Base-by-base conservation (phyloP, 2,888 invertebrate genomes). In the Cerceris ruficornis region DNA sequence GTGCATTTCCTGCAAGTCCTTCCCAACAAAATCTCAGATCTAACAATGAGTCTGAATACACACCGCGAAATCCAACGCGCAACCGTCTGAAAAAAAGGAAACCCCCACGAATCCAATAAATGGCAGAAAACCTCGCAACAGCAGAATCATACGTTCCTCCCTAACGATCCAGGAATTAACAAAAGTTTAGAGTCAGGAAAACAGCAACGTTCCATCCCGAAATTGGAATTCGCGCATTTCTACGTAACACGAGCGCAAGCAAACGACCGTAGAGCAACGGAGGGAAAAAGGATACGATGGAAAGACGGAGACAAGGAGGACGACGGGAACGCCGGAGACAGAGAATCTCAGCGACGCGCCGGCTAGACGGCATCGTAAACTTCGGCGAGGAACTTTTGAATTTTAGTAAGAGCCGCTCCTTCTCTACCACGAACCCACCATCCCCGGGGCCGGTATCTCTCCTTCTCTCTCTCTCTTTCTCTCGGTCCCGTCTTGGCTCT, bases 311-410 rank as follows among this genome's bases (percentile, higher is more conserved):
- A 54, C 52, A 60, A 64, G 60, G 72, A 55, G 74, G 58, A 74
- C 39, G 70, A 60, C 70, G 60, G n/a, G 54, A 59, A 75, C 15
- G 78, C 70, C 57, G 75, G 69, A 73, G 72, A 81, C 82, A 72
- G 79, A 76, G 81, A 86, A 86, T 84, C 80, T 80, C 72, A 85
- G 89, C 88, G 89, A 83, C 90, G 89, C 91, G 88, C 86, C 88
- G 90, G 88, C 91, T 90, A 91, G 91, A 91, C 91, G 87, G 87
- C 88, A 85, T 91, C 91, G 90, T 92, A 91, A 91, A 91, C 86
- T 90, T 90, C 84, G 86, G 82, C 83, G 84, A 77, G 82, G 83
- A 90, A 90, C 89, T 89, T 91, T 91, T 90, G 90, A 91, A 89
- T 90, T 89, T 90, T 86, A 86, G 89, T 87, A 84, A 86, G 82